phyloP scores from a whole-genome alignment of 2,888 invertebrate genomes.

The Adela reaumurella region DNA sequence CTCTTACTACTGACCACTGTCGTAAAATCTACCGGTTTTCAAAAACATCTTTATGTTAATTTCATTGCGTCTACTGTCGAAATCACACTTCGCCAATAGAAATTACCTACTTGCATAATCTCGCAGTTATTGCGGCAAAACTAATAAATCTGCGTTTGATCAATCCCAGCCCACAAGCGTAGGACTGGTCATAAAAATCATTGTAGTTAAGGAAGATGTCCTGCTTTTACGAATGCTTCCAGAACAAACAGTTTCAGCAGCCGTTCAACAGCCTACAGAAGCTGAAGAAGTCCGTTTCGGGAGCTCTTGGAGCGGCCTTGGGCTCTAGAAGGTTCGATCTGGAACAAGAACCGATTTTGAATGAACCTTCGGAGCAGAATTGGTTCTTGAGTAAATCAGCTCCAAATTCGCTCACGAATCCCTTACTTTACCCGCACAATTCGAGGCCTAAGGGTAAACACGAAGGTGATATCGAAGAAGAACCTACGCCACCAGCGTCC shows the following conservation, averaged over 20 bases:
- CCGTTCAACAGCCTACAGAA: conserved; percentile 68
- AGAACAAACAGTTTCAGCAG: conserved; percentile 48
- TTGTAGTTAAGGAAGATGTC: conserved; percentile 52
- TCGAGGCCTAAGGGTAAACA: conserved; percentile 25
- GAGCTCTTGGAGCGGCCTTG: conserved; percentile 50
- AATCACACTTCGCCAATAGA: too few relatives aligned
- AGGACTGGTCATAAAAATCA: conserved; percentile 18
- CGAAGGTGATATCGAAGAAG: conserved; percentile 36
- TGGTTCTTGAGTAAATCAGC: conserved; percentile 82
- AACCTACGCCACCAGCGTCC: conserved; percentile 26
- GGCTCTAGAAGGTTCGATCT: conserved; percentile 47
- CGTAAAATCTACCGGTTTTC: too few relatives aligned
- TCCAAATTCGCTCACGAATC: conserved; percentile 71
- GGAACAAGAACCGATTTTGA: conserved; percentile 49
- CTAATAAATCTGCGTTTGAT: conserved; percentile 32
- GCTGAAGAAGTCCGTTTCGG: conserved; percentile 66
- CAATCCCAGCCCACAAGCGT: conserved; percentile 30
- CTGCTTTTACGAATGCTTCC: conserved; percentile 53
- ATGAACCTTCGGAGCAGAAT: conserved; percentile 53
- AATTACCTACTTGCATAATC: too few relatives aligned
- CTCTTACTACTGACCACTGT: too few relatives aligned
- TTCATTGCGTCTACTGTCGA: too few relatives aligned
- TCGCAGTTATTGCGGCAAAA: too few relatives aligned
- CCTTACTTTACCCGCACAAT: conserved; percentile 32
- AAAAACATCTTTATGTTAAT: too few relatives aligned